Evolutionary conservation across 64 coral and sea anemone genomes (phyloP).

Genomic region (Anthopleura sola): DNA sequence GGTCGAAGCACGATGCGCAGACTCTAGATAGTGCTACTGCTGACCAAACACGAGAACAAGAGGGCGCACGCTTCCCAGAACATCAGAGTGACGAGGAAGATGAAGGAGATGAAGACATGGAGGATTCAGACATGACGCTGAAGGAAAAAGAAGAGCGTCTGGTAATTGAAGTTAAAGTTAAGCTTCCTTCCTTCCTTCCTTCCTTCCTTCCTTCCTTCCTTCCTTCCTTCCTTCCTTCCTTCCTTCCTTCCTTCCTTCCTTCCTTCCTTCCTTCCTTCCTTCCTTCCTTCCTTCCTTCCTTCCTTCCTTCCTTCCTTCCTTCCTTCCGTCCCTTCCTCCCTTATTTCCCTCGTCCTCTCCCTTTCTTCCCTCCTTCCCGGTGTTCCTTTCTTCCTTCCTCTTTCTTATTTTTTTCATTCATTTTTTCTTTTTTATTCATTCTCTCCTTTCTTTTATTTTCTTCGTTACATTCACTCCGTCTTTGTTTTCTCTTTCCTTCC

Average conservation of each 20-base stretch:
- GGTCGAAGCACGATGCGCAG: slow-evolving; percentile 64
- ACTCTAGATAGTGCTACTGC: slow-evolving; percentile 94
- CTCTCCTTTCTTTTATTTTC: background rate
- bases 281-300: no score
- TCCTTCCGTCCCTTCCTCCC: no score
- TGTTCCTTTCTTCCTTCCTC: no score
- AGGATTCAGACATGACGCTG: slow-evolving; percentile 40
- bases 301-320: no score
- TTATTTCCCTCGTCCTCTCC: no score
- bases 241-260: no score
- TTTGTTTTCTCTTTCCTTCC: background rate
- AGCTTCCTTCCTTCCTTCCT: background rate
- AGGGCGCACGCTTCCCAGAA: slow-evolving; percentile 56
- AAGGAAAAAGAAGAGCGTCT: slow-evolving; percentile 53
- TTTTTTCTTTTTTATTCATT: background rate
- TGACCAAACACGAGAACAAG: slow-evolving; percentile 84
- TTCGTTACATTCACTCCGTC: background rate
- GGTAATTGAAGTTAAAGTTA: slow-evolving; percentile 2
- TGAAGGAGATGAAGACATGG: slow-evolving; percentile 42
- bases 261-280: no score
- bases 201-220: background rate
- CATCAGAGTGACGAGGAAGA: slow-evolving; percentile 45
- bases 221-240: no score
- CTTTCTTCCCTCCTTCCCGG: no score
- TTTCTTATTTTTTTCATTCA: background rate